Percentiles rank a stretch among this genome's conserved stretches.
phyloP scores from a whole-genome alignment of 2,113 vertebrate genomes.

The Pygoscelis adeliae region DNA sequence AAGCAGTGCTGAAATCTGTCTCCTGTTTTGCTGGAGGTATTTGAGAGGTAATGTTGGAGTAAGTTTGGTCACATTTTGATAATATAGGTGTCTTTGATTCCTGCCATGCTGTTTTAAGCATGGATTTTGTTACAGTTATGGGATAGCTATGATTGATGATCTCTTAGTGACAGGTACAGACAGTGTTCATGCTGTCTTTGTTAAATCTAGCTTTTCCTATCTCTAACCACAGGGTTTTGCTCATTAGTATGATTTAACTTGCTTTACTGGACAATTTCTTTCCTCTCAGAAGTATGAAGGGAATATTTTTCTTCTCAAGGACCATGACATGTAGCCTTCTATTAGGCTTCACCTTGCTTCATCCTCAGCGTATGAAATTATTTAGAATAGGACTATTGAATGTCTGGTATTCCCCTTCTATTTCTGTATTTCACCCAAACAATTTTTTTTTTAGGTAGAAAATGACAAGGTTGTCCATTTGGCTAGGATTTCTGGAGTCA shows the following conservation, averaged over 20 bases:
- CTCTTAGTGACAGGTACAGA: background rate
- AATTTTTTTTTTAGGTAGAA: background rate
- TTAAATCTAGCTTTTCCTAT: background rate
- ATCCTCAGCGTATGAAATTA: background rate
- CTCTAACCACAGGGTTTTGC: background rate
- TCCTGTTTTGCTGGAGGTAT: background rate
- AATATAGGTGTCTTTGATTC: conserved; percentile 5
- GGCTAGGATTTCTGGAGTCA: background rate
- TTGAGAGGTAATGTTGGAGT: background rate
- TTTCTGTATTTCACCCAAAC: background rate
- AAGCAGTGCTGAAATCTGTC: background rate
- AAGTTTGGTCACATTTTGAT: background rate
- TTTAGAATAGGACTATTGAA: background rate
- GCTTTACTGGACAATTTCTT: background rate
- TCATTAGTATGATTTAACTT: background rate
- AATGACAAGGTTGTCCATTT: background rate
- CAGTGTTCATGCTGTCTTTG: background rate
- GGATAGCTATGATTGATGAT: background rate
- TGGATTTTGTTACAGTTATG: background rate
- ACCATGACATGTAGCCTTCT: background rate
- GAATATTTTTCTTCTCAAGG: background rate
- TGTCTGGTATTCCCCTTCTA: background rate
- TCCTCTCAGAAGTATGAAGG: background rate
- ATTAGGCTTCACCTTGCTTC: background rate
- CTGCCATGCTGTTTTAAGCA: background rate